These are phyloP conservation scores for Pandemis heparana DNA, from an alignment of 2,888 invertebrate genomes.

Conservation along the genomic window DNA sequence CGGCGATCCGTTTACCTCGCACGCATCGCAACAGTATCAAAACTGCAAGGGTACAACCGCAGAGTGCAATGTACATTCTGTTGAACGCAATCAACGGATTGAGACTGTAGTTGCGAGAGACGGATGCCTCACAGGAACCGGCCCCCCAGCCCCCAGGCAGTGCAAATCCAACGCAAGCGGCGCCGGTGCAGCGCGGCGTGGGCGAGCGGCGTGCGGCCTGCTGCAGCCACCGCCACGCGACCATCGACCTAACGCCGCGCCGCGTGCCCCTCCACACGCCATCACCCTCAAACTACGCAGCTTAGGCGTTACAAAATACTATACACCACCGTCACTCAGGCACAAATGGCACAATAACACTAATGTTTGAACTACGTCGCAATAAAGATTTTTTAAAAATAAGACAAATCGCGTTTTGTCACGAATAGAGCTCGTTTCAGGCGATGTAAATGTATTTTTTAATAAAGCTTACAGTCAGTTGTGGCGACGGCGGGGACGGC, in stretches of 20 bases:
- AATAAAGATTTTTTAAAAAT: neutral
- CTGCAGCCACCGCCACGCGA: slow-evolving; percentile 11
- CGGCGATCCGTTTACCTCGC: too few relatives aligned
- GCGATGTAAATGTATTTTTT: neutral
- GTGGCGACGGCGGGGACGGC: neutral
- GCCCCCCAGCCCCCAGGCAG: too few relatives aligned
- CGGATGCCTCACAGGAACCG: too few relatives aligned
- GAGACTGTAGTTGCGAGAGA: too few relatives aligned
- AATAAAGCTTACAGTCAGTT: slow-evolving; percentile 14
- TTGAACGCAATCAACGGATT: too few relatives aligned
- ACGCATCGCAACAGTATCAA: too few relatives aligned
- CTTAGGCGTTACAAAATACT: neutral
- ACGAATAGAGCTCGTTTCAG: neutral
- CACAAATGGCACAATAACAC: neutral
- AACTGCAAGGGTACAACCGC: too few relatives aligned
- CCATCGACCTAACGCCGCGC: slow-evolving; percentile 36
- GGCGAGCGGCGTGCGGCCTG: neutral
- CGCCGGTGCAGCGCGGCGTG: neutral
- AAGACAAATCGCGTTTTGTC: neutral
- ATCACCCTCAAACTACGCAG: neutral
- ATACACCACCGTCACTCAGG: neutral
- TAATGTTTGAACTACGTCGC: neutral
- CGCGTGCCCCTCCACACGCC: slow-evolving; percentile 16
- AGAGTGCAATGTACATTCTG: too few relatives aligned
- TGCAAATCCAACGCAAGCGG: neutral